Evolutionary conservation across 2,113 vertebrate genomes (phyloP), one percentile per base, ranked within the genome.

Genomic region (Fulmarus glacialis): DNA sequence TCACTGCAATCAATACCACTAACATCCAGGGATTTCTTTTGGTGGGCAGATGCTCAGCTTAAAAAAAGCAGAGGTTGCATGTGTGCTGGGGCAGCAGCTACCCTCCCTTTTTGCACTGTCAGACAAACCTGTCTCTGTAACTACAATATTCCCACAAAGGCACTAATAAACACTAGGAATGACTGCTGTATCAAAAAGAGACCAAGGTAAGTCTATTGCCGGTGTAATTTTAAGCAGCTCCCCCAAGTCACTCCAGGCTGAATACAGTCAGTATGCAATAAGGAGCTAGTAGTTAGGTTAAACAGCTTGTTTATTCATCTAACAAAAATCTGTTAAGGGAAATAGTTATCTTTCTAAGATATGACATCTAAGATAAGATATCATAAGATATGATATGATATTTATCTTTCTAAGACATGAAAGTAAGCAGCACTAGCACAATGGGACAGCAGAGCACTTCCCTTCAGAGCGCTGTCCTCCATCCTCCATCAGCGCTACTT

Each of bases 401-500:
- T 40, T 91, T n/a, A 8, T 43, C 24, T 56, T 75, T 64, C 68
- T 58, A 53, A 48, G 22, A 16, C 10, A 30, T 47, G 43, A 32
- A 70, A 66, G 19, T 17, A 62, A 81, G n/a, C 71, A 68, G 67
- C 1, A 1, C 14, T 18, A 38, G 63, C 13, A 48, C 67, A 82
- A 27, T 12, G 20, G 32, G 16, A 79, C 20, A 64, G 38, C 0
- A 1, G 1, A 92, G 42, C 4, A 16, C 5, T 6, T 66, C 30
- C 59, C 68, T 56, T 70, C 68, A 38, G 36, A 80, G 66, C 3
- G 3, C 21, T 77, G 53, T 11, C 50, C 45, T 73, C 42, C 59
- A n/a, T 50, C 60, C 40, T 70, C 16, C 32, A 23, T 56, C 55
- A 21, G 47, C 12, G 16, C 45, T 62, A 27, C 26, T 60, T 82